Evolutionary conservation across 2,888 invertebrate genomes (phyloP).

Genomic region (Hermaeophaga mercurialis): DNA sequence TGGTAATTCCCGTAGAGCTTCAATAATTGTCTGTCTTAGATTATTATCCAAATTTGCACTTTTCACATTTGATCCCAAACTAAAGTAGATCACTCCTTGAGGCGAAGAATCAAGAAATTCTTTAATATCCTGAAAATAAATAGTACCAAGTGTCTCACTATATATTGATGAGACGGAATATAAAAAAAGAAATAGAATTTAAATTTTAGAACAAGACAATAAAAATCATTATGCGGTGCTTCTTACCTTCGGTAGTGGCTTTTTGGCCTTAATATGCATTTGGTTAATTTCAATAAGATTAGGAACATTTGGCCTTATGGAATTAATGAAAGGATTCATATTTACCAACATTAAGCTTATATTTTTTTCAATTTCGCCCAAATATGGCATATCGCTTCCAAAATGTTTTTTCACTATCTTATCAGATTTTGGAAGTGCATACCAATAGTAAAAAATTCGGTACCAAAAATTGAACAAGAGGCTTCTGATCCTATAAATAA

Average conservation of each 20-base stretch:
- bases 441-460: conserved; percentile 29
- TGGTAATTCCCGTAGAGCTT: conserved; percentile 53
- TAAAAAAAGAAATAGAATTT: too few relatives aligned
- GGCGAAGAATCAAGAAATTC: conserved; percentile 49
- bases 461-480: conserved; percentile 29
- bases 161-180: too few relatives aligned
- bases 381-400: conserved; percentile 38
- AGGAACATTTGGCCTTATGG: conserved; percentile 32
- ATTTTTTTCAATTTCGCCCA: conserved; percentile 35
- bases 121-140: conserved; percentile 48
- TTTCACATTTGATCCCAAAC: conserved; percentile 56
- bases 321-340: conserved; percentile 33
- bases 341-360: conserved; percentile 36
- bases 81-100: conserved; percentile 54
- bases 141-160: too few relatives aligned
- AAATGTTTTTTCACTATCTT: conserved; percentile 39
- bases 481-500: too few relatives aligned
- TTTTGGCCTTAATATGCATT: conserved; percentile 30
- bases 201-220: too few relatives aligned
- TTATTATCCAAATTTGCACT: conserved; percentile 50
- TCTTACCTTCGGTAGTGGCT: conserved; percentile 31
- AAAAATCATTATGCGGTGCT: too few relatives aligned
- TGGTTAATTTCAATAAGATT: conserved; percentile 33
- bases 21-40: conserved; percentile 47
- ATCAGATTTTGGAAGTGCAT: conserved; percentile 29